A percentile compares a stretch with the other conserved stretches of the same genome.
Evolutionary conservation across 2,888 invertebrate species (phyloP).

Genomic region (Perizoma flavofasciatum): DNA sequence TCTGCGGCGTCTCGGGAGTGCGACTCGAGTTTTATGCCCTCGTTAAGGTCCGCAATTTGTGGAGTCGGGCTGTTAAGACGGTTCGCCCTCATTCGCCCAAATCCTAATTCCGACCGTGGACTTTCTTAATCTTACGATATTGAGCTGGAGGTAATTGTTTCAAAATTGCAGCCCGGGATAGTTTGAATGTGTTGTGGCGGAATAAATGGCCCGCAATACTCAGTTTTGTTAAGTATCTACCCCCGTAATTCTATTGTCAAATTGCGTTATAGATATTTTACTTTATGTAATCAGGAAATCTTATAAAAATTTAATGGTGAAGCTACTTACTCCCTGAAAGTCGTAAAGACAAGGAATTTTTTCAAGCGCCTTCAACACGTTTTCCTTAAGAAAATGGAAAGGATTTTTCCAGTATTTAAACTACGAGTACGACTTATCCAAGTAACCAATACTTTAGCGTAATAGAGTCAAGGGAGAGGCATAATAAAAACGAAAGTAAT

Average conservation of each 20-base stretch:
- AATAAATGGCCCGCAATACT: slow-evolving; percentile 39
- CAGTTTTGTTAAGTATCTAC: slow-evolving; percentile 31
- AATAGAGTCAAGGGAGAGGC: slow-evolving; percentile 60
- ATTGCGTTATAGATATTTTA: background rate
- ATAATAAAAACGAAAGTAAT: slow-evolving; percentile 84
- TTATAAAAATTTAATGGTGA: background rate
- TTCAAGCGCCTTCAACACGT: slow-evolving; percentile 30
- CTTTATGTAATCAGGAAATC: too few relatives aligned
- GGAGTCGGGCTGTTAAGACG: slow-evolving; percentile 81
- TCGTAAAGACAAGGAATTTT: slow-evolving; percentile 17
- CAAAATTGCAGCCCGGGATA: slow-evolving; percentile 73
- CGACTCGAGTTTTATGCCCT: slow-evolving; percentile 81
- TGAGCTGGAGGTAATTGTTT: slow-evolving; percentile 82
- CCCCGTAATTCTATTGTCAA: slow-evolving; percentile 6
- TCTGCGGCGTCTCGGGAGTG: slow-evolving; percentile 80
- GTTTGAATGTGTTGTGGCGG: slow-evolving; percentile 42
- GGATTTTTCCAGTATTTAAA: slow-evolving; percentile 41
- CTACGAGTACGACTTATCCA: slow-evolving; percentile 49
- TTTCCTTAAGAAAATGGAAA: slow-evolving; percentile 37
- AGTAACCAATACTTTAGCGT: slow-evolving; percentile 57
- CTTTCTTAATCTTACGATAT: slow-evolving; percentile 83
- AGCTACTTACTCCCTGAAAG: slow-evolving; percentile 8
- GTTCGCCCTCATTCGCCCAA: slow-evolving; percentile 72
- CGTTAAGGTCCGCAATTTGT: slow-evolving; percentile 84
- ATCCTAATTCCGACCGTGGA: slow-evolving; percentile 81